Conservation (phyloP, 2,888 invertebrate genomes). For the Ophion costatus region DNA sequence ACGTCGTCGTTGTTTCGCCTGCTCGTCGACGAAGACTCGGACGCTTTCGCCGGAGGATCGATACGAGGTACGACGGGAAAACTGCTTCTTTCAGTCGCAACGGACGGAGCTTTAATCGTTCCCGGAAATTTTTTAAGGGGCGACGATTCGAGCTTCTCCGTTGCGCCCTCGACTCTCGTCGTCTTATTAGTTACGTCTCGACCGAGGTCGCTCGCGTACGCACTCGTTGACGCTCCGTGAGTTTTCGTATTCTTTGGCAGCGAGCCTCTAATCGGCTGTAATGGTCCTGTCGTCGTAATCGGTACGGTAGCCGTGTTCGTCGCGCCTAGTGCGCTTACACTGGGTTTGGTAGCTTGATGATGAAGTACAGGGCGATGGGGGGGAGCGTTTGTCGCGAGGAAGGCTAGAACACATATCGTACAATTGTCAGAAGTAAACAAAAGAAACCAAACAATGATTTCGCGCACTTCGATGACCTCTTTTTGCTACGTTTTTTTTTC, state of each 20-base stretch:
- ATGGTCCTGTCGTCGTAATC: conserved; percentile 66
- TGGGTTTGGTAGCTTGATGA: conserved; percentile 77
- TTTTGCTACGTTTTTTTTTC: background rate
- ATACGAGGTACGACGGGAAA: background rate
- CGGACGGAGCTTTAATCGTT: conserved; percentile 4
- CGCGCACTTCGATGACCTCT: background rate
- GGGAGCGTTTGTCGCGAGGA: conserved; percentile 90
- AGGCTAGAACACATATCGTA: conserved; percentile 87
- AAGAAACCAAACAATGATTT: background rate
- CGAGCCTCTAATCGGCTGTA: conserved; percentile 71
- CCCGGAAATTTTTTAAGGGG: conserved; percentile 8
- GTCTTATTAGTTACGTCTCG: background rate
- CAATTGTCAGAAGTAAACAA: conserved; percentile 69
- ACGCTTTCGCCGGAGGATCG: conserved; percentile 72
- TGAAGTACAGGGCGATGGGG: conserved; percentile 85
- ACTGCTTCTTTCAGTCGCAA: conserved; percentile 72
- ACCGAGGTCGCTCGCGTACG: background rate
- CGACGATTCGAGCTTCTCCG: conserved; percentile 27
- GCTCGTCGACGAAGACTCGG: conserved; percentile 50
- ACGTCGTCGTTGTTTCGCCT: conserved; percentile 44
- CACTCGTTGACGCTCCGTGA: conserved; percentile 1
- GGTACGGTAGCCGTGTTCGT: conserved; percentile 56
- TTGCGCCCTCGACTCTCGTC: background rate
- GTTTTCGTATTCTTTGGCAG: conserved; percentile 76
- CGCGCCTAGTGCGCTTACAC: conserved; percentile 70